Percentiles rank a stretch among this genome's conserved stretches.
Evolutionary conservation across 2,888 invertebrate genomes (phyloP).

Genomic region (Steinernema scapterisci): DNA sequence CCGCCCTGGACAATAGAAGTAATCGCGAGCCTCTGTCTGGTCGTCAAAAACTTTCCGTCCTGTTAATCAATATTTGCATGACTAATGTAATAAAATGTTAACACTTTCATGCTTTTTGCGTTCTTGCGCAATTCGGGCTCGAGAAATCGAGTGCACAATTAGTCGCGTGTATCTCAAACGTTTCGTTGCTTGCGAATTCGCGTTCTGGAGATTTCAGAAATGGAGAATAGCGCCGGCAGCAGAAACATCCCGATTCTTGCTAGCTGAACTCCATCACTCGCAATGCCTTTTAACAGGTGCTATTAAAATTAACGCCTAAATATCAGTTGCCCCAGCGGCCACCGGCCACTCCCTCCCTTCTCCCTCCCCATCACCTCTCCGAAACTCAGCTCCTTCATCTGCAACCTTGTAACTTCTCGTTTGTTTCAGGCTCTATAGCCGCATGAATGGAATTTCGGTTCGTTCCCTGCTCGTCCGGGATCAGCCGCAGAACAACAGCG

Average conservation of each 20-base stretch:
- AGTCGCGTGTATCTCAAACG: neutral
- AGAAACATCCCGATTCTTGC: slow-evolving; percentile 2
- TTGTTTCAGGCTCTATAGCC: slow-evolving; percentile 4
- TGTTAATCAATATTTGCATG: slow-evolving; percentile 26
- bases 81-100: neutral
- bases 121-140: neutral
- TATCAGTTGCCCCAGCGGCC: neutral
- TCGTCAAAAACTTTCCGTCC: neutral
- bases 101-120: too few relatives aligned
- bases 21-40: slow-evolving; percentile 14
- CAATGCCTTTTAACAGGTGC: slow-evolving; percentile 31
- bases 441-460: slow-evolving; percentile 28
- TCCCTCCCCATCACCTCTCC: too few relatives aligned
- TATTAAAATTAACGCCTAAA: neutral
- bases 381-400: too few relatives aligned
- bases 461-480: slow-evolving; percentile 21
- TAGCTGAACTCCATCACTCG: slow-evolving; percentile 20
- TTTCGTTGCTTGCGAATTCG: neutral
- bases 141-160: neutral
- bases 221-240: slow-evolving; percentile 3
- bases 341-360: neutral
- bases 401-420: too few relatives aligned
- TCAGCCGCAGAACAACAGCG: slow-evolving; percentile 7
- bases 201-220: neutral
- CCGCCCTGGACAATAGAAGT: slow-evolving; percentile 18